Base-by-base conservation (phyloP, 2,888 invertebrate genomes). In the Laothoe populi region DNA sequence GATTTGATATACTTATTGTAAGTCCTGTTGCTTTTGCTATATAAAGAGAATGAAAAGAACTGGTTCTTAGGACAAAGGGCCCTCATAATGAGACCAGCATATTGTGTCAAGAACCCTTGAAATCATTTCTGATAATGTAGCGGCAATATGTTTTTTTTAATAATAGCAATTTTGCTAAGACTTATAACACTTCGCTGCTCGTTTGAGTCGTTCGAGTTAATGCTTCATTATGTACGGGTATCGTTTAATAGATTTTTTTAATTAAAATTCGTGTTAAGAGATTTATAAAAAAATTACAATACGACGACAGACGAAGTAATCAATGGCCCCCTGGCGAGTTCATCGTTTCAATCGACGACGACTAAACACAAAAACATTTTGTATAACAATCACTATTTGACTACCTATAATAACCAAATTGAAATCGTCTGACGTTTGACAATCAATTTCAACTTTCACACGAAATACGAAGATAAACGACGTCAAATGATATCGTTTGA, bases 21-120 rank as follows among this genome's bases (percentile, higher is more conserved):
- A 75, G 83, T 84, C 84, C 86, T 84, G 81, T 88, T 88, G 86
- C 86, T 81, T 76, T 82, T 78, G 79, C 83, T 74, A 83, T 86
- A 85, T 83, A 81, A 84, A 83, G 79, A 77, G 78, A 75, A 75
- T 74, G 74, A 79, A 83, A 87, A 81, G 87, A 88, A 92, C 92
- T 87, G 88, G 92, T 92, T 89, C 82, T 88, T 83, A 92, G 91
- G 92, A 92, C 92, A 92, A 92, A 90, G 88, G 81, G 65, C 92
- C 91, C 91, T 88, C 82, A 92, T 92, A 91, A 92, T 92, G 90
- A 92, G 87, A 84, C 90, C 85, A 85, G 88, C 88, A 88, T 88
- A 90, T 91, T 92, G 91, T 86, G 79, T 78, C 76, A 86, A 90
- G 92, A 77, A 83, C 88, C 86, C 92, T 91, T 78, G 82, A 81